These are phyloP conservation scores for Pteropus rufus DNA, from an alignment of 2,797 vertebrate species.

Conservation along the genomic window DNA sequence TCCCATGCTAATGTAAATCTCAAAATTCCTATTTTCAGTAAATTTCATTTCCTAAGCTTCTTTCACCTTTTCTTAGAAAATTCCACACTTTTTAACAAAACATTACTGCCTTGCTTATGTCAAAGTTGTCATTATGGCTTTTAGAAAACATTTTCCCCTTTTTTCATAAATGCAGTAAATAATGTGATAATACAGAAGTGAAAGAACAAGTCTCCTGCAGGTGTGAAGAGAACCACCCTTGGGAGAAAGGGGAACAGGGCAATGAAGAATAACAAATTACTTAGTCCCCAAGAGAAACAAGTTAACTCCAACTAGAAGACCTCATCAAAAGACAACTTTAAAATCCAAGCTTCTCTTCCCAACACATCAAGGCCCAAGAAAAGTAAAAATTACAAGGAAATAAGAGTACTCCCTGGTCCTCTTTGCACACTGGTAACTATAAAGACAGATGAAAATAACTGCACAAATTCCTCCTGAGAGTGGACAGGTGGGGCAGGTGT, in stretches of 20 bases:
- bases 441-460: not conserved
- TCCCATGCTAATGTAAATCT: not conserved
- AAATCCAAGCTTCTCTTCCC: not conserved
- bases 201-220: slow-evolving; percentile 70
- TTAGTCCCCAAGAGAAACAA: not conserved
- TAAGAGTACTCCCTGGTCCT: not conserved
- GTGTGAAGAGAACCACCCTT: slow-evolving; percentile 61
- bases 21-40: not conserved
- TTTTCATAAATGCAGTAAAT: slow-evolving; percentile 44
- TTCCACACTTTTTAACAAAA: not conserved
- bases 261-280: slow-evolving; percentile 52
- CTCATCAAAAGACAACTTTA: not conserved
- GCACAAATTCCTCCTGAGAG: not conserved
- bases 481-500: not conserved
- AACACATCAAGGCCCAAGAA: not conserved
- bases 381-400: not conserved
- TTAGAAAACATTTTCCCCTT: not conserved
- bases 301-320: not conserved
- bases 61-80: not conserved
- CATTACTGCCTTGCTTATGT: not conserved
- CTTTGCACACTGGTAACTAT: not conserved
- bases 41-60: not conserved
- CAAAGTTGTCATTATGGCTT: not conserved
- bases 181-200: slow-evolving; percentile 75
- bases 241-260: slow-evolving; percentile 42